These are phyloP conservation scores for Eutrigla gurnardus DNA, from an alignment of 2,797 vertebrate species.

Conservation along the genomic window DNA sequence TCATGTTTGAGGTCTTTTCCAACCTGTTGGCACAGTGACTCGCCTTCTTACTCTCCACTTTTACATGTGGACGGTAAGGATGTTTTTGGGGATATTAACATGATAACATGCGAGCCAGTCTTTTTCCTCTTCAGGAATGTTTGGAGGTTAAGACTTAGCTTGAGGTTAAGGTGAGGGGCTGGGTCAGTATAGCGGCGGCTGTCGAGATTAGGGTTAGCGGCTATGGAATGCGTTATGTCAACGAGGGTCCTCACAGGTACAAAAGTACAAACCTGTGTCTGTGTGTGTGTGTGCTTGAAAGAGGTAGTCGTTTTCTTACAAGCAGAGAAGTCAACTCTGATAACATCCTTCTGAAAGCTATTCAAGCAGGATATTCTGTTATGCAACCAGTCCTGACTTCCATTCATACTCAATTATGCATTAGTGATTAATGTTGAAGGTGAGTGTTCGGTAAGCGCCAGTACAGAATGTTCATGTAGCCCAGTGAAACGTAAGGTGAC, in stretches of 20 bases:
- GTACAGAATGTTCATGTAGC: constrained; percentile 15
- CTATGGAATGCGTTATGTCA: neutral
- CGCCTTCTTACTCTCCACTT: neutral
- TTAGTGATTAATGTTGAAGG: constrained; percentile 18
- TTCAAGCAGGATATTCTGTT: neutral
- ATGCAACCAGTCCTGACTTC: constrained; percentile 9
- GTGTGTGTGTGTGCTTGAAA: constrained; percentile 5
- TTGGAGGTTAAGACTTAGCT: neutral
- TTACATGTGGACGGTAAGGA: neutral
- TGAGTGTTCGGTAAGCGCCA: constrained; percentile 2
- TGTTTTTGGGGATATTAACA: constrained; percentile 1
- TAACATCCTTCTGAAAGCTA: constrained; percentile 43
- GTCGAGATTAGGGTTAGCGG: neutral
- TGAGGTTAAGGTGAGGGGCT: neutral
- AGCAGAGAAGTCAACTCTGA: constrained; percentile 28
- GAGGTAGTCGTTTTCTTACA: constrained; percentile 8
- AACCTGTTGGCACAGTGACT: constrained; percentile 41
- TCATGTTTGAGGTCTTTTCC: constrained; percentile 44
- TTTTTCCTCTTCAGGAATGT: neutral
- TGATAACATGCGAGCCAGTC: neutral
- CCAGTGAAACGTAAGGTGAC: constrained; percentile 2
- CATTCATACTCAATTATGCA: constrained; percentile 19
- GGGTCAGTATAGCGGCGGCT: neutral
- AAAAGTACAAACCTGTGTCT: neutral
- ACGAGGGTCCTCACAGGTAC: neutral